Base-by-base conservation (phyloP, 2,797 vertebrate species). In the Diplodus puntazzo region DNA sequence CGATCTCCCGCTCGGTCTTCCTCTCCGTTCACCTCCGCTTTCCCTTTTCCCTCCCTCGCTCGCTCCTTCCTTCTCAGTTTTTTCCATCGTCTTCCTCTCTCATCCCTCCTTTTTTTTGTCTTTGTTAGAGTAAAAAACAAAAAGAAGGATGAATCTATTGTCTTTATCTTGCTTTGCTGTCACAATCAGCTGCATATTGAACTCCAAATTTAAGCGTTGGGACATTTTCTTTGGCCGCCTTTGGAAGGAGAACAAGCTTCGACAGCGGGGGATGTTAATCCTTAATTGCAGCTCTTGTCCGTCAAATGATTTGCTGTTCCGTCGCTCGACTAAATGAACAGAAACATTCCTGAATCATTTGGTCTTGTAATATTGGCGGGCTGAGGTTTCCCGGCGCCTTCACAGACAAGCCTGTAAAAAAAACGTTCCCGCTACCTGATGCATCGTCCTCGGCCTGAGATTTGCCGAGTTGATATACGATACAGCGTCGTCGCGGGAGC, bases 391-490 rank as follows among this genome's bases (percentile, higher is more conserved):
- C 17, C n/a, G 13, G 27, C 21, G n/a, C 53, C 53, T 48, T 53
- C 55, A 12, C 42, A 27, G 57, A 13, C 68, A 34, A 8, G 48
- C 20, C 45, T 12, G 1, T 6, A 3, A 27, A 27, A 34, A 0
- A 59, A 68, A 42, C 0, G 21, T 42, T 69, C 74, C 58, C 63
- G 17, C 63, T 59, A 53, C 46, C 69, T 21, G 70, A 72, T 68
- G 68, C 11, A 12, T 49, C 1, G 5, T 27, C 64, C 59, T 63
- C 0, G 65, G 64, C 49, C 17, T 34, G 49, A 79, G 73, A 73
- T 39, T 27, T 39, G 81, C 53, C 20, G 54, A 68, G 68, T 67
- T 90, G 81, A 90, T 77, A 21, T 79, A 85, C n/a, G 87, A 69
- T 3, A 18, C 25, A 48, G 71, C 69, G 25, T 52, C 3, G 10